A percentile compares a stretch with the other conserved stretches of the same genome.
phyloP scores from a whole-genome alignment of 1,140 invertebrate genomes.

The Linepithema humile region DNA sequence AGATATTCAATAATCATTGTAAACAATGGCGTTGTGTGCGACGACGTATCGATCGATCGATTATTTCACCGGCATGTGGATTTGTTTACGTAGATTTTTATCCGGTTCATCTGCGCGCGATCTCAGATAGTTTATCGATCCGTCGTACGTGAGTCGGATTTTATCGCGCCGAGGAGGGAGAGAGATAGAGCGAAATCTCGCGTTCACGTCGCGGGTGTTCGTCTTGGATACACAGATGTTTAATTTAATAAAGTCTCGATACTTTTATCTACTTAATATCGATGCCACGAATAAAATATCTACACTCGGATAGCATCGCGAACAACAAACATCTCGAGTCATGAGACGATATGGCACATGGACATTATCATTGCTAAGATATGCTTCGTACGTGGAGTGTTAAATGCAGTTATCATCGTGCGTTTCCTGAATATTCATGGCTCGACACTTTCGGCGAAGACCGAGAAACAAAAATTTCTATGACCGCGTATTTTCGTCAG shows the following conservation, averaged over 20 bases:
- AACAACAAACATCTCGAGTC: not conserved
- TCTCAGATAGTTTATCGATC: slow-evolving; percentile 53
- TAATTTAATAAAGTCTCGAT: not conserved
- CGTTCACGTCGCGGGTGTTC: slow-evolving; percentile 34
- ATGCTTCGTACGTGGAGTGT: slow-evolving; percentile 19
- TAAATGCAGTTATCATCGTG: not conserved
- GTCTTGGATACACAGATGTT: not conserved
- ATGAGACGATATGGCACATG: slow-evolving; percentile 6
- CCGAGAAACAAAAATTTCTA: slow-evolving; percentile 47
- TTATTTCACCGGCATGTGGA: slow-evolving; percentile 22
- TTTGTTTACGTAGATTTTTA: slow-evolving; percentile 57
- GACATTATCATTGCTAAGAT: not conserved
- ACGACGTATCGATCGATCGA: slow-evolving; percentile 13
- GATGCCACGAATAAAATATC: slow-evolving; percentile 1
- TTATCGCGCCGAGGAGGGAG: slow-evolving; percentile 25
- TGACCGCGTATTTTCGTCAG: slow-evolving; percentile 40
- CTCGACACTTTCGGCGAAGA: slow-evolving; percentile 8
- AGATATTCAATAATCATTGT: slow-evolving; percentile 39
- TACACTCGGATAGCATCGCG: not conserved
- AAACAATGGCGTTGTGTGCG: slow-evolving; percentile 50
- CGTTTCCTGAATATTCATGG: slow-evolving; percentile 39
- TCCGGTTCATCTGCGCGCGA: not conserved
- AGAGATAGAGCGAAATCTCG: not conserved
- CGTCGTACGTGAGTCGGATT: not conserved
- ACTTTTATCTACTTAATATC: slow-evolving; percentile 16